phyloP scores from a whole-genome alignment of 1,140 invertebrate species.

The Procambarus virginalis region DNA sequence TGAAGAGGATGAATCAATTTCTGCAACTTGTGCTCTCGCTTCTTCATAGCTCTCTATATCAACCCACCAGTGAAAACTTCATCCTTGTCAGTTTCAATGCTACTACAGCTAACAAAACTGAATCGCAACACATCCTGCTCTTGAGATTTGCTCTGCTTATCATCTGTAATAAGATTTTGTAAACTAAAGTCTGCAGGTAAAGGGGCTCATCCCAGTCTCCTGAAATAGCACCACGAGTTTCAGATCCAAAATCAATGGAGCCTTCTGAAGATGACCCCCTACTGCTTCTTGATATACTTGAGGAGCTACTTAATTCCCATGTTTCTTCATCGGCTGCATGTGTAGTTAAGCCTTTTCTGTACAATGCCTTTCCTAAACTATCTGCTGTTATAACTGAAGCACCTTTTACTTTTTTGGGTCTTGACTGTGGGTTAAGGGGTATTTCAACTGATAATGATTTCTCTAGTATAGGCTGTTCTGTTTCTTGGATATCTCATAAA shows the following conservation, averaged over 20 bases:
- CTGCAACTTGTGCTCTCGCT: slow-evolving; percentile 7
- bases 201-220: slow-evolving; percentile 65
- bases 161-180: not conserved
- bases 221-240: slow-evolving; percentile 47
- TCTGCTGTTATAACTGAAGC: not conserved
- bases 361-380: slow-evolving; percentile 6
- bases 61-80: slow-evolving; percentile 53
- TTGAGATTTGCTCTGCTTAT: not conserved
- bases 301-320: slow-evolving; percentile 49
- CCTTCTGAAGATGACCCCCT: slow-evolving; percentile 62
- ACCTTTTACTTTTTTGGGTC: no score
- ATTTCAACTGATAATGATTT: not conserved
- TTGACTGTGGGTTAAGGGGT: not conserved
- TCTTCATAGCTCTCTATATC: slow-evolving; percentile 36
- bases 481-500: not conserved
- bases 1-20: slow-evolving; percentile 57
- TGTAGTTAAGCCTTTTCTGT: slow-evolving; percentile 4
- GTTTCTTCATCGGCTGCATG: not conserved
- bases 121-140: slow-evolving; percentile 22
- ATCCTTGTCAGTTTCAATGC: slow-evolving; percentile 62
- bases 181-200: not conserved
- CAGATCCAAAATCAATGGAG: slow-evolving; percentile 68
- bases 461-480: not conserved
- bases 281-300: slow-evolving; percentile 37
- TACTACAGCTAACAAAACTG: slow-evolving; percentile 57